Evolutionary conservation across 2,888 invertebrate species (phyloP).

Genomic region (Drosophila mettleri): DNA sequence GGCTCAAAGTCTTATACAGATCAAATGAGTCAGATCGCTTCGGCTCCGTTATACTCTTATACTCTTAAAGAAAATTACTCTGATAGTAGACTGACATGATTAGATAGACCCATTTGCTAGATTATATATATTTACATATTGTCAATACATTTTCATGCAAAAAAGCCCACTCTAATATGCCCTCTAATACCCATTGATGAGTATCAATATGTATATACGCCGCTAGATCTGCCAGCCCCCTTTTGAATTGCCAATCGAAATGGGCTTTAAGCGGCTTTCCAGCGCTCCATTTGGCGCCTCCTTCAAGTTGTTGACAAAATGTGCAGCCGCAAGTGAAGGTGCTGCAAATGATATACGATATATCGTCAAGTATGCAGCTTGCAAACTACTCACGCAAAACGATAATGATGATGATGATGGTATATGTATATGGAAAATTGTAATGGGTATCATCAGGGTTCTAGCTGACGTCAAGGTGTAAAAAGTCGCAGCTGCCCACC

Average conservation of each 20-base stretch:
- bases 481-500: constrained; percentile 19
- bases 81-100: background rate
- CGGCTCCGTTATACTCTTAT: background rate
- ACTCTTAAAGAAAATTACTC: background rate
- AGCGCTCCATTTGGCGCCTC: background rate
- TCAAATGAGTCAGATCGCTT: too few species aligned
- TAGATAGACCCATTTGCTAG: background rate
- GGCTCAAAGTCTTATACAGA: background rate
- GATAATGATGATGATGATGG: constrained; percentile 2
- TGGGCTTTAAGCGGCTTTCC: background rate
- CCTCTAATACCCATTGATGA: background rate
- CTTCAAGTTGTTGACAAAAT: constrained; percentile 8
- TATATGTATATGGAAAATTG: constrained; percentile 6
- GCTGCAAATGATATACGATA: constrained; percentile 13
- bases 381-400: constrained; percentile 21
- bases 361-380: constrained; percentile 14
- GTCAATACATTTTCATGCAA: background rate
- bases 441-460: constrained; percentile 22
- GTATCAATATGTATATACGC: background rate
- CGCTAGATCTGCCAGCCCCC: background rate
- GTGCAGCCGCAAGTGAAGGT: constrained; percentile 1
- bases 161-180: background rate
- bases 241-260: constrained; percentile 2
- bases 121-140: background rate
- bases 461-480: constrained; percentile 34